phyloP scores from a whole-genome alignment of 2,113 vertebrate genomes.

The Picathartes gymnocephalus region DNA sequence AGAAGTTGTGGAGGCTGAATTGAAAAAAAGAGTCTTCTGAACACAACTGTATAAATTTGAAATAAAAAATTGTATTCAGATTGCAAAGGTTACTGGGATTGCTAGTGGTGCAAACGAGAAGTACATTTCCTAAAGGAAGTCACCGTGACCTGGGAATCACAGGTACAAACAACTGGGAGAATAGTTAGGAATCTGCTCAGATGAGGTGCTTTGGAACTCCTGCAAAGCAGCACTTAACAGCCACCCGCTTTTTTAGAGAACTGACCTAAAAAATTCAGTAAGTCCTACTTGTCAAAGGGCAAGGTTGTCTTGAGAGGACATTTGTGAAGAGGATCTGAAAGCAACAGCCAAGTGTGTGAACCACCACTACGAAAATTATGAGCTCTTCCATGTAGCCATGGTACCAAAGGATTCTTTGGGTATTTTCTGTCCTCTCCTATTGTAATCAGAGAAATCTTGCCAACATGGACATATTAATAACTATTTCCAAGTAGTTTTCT shows the following conservation, averaged over 20 bases:
- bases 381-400: background rate
- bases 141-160: background rate
- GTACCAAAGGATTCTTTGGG: background rate
- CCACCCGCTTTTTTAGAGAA: background rate
- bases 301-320: background rate
- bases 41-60: background rate
- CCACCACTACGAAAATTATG: background rate
- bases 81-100: background rate
- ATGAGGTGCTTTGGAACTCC: background rate
- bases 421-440: background rate
- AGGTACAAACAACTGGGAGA: background rate
- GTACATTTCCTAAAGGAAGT: background rate
- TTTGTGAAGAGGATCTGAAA: background rate
- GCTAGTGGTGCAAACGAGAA: background rate
- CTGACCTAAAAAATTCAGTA: background rate
- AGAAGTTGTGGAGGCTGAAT: background rate
- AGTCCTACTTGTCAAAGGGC: background rate
- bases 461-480: background rate
- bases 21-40: background rate
- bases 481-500: background rate
- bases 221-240: background rate
- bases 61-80: background rate
- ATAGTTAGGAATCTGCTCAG: background rate
- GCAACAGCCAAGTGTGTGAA: background rate
- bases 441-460: background rate